Conservation (phyloP, 2,888 invertebrate genomes). For the Dinocampus coccinellae region DNA sequence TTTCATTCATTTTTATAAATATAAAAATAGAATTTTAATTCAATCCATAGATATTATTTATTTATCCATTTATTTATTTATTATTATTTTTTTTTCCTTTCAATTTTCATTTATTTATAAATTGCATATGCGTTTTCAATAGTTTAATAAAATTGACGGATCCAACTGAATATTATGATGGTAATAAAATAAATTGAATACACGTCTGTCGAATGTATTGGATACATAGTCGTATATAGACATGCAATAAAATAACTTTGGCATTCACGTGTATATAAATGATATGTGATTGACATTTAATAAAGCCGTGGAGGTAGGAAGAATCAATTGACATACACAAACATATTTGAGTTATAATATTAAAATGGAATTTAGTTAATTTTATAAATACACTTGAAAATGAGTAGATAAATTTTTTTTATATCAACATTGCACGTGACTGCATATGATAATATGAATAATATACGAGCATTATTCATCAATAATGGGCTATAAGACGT, state of each 20-base stretch:
- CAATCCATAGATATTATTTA: not conserved
- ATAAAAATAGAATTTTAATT: no score
- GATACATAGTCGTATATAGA: not conserved
- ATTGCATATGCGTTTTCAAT: not conserved
- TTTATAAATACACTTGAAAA: not conserved
- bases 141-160: not conserved
- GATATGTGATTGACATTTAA: constrained; percentile 11
- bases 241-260: constrained; percentile 12
- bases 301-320: constrained; percentile 9
- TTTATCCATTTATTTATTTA: no score
- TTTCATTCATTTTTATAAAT: no score
- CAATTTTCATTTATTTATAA: no score
- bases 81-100: no score
- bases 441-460: no score
- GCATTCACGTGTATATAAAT: not conserved
- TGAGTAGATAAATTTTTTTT: no score
- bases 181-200: constrained; percentile 5
- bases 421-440: no score
- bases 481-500: no score
- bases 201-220: not conserved
- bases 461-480: no score
- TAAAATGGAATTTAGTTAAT: constrained; percentile 17
- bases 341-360: not conserved
- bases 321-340: constrained; percentile 12
- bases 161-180: not conserved